phyloP scores from a whole-genome alignment of 2,797 vertebrate species.

The Lates japonicus region DNA sequence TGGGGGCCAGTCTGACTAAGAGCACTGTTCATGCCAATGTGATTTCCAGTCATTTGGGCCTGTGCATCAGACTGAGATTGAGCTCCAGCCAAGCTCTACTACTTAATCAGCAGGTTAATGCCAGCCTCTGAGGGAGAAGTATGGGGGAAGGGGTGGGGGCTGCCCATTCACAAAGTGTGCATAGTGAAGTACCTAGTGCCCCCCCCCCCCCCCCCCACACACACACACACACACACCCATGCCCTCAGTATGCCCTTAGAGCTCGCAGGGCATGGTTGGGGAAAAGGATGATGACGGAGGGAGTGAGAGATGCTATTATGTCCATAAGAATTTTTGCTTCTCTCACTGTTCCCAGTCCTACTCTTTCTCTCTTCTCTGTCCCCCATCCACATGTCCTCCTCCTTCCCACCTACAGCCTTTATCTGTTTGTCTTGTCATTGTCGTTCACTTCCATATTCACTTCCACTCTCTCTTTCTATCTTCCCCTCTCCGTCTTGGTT shows the following conservation, averaged over 20 bases:
- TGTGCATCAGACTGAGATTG: slow-evolving; percentile 77
- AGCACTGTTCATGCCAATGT: slow-evolving; percentile 72
- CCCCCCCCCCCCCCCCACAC: slow-evolving; percentile 18
- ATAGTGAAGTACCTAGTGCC: slow-evolving; percentile 78
- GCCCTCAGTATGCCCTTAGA: slow-evolving; percentile 63
- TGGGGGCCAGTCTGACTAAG: slow-evolving; percentile 66
- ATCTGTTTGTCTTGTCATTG: slow-evolving; percentile 60
- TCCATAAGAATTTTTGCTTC: slow-evolving; percentile 75
- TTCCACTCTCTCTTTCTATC: slow-evolving; percentile 37
- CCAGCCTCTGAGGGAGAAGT: slow-evolving; percentile 74
- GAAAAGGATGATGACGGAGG: slow-evolving; percentile 37
- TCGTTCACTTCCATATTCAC: slow-evolving; percentile 56
- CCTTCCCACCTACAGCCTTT: slow-evolving; percentile 42
- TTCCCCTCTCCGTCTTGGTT: slow-evolving; percentile 43
- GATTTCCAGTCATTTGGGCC: slow-evolving; percentile 80
- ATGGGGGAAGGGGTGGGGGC: slow-evolving; percentile 25
- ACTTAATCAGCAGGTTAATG: slow-evolving; percentile 88
- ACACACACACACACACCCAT: slow-evolving; percentile 16
- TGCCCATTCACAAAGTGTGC: slow-evolving; percentile 83
- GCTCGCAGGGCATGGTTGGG: slow-evolving; percentile 55
- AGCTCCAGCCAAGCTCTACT: slow-evolving; percentile 84
- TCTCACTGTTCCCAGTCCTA: slow-evolving; percentile 40
- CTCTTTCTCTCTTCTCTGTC: slow-evolving; percentile 45
- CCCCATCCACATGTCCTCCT: slow-evolving; percentile 31
- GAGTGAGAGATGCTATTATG: slow-evolving; percentile 64